Evolutionary conservation across 2,797 vertebrate genomes (phyloP).

Genomic region (Pseudocheirus occidentalis): DNA sequence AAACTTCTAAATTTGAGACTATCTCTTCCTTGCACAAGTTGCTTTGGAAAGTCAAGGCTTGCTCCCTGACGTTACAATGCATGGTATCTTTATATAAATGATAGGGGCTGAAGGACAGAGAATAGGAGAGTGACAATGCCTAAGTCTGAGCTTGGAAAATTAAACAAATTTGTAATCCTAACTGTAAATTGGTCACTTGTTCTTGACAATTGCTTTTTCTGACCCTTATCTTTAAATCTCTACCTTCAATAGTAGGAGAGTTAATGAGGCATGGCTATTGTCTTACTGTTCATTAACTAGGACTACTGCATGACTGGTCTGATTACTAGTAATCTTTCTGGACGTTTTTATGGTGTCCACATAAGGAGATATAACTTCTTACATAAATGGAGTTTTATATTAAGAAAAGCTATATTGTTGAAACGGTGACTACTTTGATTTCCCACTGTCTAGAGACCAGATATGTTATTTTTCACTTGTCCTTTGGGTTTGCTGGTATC

Average conservation of each 20-base stretch:
- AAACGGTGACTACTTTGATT: not conserved
- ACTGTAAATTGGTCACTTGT: not conserved
- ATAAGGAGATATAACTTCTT: not conserved
- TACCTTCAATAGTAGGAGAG: constrained; percentile 4
- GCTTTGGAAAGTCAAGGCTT: not conserved
- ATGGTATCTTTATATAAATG: not conserved
- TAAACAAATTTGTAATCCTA: not conserved
- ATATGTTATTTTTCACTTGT: not conserved
- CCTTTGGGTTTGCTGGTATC: not conserved
- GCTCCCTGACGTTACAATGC: not conserved
- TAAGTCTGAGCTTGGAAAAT: constrained; percentile 43
- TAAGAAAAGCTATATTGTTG: not conserved
- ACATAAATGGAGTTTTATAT: not conserved
- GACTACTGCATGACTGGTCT: constrained; percentile 11
- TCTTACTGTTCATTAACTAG: not conserved
- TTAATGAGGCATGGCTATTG: not conserved
- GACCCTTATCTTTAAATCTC: not conserved
- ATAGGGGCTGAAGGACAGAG: not conserved
- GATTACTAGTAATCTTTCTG: not conserved
- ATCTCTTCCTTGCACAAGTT: not conserved
- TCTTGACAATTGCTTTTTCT: not conserved
- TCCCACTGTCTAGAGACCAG: not conserved
- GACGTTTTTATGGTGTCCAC: not conserved
- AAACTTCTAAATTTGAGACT: not conserved
- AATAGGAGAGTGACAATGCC: not conserved